These are phyloP conservation scores for Drosophila parthenogenetica DNA, from an alignment of 2,888 invertebrate genomes.

Conservation along the genomic window DNA sequence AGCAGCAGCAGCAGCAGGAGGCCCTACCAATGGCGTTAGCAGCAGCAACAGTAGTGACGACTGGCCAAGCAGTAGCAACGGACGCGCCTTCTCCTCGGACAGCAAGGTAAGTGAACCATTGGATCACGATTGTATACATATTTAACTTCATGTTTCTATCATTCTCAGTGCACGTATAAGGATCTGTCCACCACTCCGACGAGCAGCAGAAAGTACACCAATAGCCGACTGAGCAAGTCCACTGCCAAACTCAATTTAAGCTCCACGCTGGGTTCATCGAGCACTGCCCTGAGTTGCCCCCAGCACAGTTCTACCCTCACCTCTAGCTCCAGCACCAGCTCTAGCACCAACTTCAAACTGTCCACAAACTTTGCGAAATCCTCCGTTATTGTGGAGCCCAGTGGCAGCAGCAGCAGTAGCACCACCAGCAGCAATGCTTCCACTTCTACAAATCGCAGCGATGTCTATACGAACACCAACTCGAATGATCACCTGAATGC, in stretches of 20 bases:
- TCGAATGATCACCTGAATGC: constrained; percentile 82
- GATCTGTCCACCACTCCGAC: constrained; percentile 84
- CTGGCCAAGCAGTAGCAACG: constrained; percentile 79
- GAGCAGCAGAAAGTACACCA: constrained; percentile 83
- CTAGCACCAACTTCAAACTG: too few relatives aligned
- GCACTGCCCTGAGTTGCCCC: constrained; percentile 29
- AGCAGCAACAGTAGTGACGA: constrained; percentile 64
- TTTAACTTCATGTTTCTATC: neutral
- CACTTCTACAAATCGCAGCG: constrained; percentile 53
- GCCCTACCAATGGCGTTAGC: constrained; percentile 10
- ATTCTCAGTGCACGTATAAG: constrained; percentile 81
- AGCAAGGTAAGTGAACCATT: constrained; percentile 77
- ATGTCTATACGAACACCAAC: constrained; percentile 82
- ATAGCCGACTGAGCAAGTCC: constrained; percentile 84
- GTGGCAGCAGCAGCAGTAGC: constrained; percentile 23
- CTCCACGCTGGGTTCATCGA: constrained; percentile 64
- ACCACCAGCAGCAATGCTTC: constrained; percentile 35
- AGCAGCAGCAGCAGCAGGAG: constrained; percentile 1
- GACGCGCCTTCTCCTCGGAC: constrained; percentile 82
- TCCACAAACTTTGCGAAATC: constrained; percentile 16
- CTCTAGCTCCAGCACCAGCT: neutral
- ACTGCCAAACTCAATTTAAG: constrained; percentile 85
- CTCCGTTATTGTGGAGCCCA: constrained; percentile 64
- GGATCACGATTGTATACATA: neutral
- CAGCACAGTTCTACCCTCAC: constrained; percentile 42